phyloP scores from a whole-genome alignment of 1,140 invertebrate genomes.

The Megalopta genalis region DNA sequence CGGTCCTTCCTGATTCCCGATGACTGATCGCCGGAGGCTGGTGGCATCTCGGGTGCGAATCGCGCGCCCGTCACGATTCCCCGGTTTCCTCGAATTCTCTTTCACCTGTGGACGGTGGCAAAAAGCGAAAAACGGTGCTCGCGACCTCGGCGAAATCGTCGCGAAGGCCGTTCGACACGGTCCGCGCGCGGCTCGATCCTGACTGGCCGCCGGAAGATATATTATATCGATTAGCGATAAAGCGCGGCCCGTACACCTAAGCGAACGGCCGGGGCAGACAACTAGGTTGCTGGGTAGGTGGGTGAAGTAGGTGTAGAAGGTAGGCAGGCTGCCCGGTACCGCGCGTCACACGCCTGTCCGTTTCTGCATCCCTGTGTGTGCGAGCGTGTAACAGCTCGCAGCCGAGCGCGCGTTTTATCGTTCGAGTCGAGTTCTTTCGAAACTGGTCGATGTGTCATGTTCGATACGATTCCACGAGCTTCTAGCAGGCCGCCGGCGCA shows the following conservation, averaged over 20 bases:
- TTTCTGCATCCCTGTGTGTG: constrained; percentile 34
- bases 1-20: background rate
- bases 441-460: background rate
- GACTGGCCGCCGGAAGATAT: constrained; percentile 62
- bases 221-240: constrained; percentile 70
- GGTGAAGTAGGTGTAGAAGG: constrained; percentile 55
- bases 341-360: constrained; percentile 41
- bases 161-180: constrained; percentile 68
- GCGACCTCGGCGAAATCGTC: constrained; percentile 72
- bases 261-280: constrained; percentile 54
- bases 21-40: background rate
- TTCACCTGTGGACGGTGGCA: background rate
- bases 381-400: no score
- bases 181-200: constrained; percentile 33
- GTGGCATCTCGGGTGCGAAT: background rate
- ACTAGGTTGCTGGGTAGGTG: constrained; percentile 63
- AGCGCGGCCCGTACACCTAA: constrained; percentile 55
- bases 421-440: constrained; percentile 13
- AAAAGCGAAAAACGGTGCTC: constrained; percentile 13
- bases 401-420: background rate
- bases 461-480: background rate
- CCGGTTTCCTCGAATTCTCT: constrained; percentile 33
- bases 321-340: constrained; percentile 40
- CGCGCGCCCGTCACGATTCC: background rate
- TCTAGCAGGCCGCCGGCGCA: no score